Evolutionary conservation across 2,113 vertebrate species (phyloP).

Genomic region (Larimichthys polyactis): DNA sequence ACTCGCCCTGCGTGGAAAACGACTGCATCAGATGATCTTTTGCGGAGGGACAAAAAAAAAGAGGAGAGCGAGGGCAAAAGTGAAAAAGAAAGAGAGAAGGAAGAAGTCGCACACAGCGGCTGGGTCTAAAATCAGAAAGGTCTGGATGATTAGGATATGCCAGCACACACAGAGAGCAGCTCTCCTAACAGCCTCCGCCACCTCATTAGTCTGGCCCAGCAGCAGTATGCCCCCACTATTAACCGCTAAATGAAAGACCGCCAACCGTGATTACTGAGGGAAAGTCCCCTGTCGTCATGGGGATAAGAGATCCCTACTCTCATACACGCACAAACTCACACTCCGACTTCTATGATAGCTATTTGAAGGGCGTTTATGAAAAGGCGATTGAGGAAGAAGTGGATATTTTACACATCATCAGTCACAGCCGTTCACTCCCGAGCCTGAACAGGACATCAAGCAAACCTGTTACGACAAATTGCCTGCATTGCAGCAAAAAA

Average conservation of each 20-base stretch:
- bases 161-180: slow-evolving; percentile 56
- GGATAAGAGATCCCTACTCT: slow-evolving; percentile 54
- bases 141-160: slow-evolving; percentile 64
- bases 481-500: slow-evolving; percentile 36
- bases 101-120: slow-evolving; percentile 35
- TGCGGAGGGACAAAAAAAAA: background rate
- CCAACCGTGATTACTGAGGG: slow-evolving; percentile 72
- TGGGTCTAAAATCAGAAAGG: slow-evolving; percentile 60
- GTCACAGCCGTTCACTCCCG: slow-evolving; percentile 21
- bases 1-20: background rate
- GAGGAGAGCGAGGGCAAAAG: background rate
- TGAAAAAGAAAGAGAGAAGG: background rate
- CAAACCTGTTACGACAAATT: slow-evolving; percentile 40
- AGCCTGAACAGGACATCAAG: slow-evolving; percentile 33
- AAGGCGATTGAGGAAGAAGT: slow-evolving; percentile 56
- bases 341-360: slow-evolving; percentile 31
- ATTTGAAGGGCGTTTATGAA: slow-evolving; percentile 61
- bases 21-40: slow-evolving; percentile 1
- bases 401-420: slow-evolving; percentile 65
- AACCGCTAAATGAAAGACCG: slow-evolving; percentile 78
- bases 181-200: slow-evolving; percentile 67
- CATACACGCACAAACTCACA: slow-evolving; percentile 6
- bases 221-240: slow-evolving; percentile 70
- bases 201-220: slow-evolving; percentile 77
- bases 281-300: slow-evolving; percentile 74